phyloP scores from a whole-genome alignment of 2,888 invertebrate genomes.

The Sesia bembeciformis region DNA sequence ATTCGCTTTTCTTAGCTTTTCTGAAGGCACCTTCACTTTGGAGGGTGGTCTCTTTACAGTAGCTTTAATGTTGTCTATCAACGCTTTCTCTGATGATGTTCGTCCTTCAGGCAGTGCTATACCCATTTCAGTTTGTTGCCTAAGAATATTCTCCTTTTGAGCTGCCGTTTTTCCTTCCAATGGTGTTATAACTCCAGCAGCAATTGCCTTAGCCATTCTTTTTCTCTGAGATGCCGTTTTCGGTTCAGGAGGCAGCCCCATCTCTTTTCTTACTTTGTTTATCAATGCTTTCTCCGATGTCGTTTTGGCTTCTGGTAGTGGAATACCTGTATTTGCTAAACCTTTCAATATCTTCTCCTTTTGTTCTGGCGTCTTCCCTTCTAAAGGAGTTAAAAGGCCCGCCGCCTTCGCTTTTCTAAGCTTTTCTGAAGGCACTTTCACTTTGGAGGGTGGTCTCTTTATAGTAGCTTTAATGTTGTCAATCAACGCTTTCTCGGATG shows the following conservation, averaged over 20 bases:
- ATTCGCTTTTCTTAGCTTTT: slow-evolving; percentile 16
- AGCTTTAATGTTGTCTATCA: slow-evolving; percentile 11
- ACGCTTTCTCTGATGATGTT: slow-evolving; percentile 12
- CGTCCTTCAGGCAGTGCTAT: slow-evolving; percentile 12
- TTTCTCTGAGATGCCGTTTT: slow-evolving; percentile 15
- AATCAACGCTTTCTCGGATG: slow-evolving; percentile 17
- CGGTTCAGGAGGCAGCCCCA: slow-evolving; percentile 9
- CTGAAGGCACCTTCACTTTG: slow-evolving; percentile 10
- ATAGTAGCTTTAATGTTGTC: slow-evolving; percentile 12
- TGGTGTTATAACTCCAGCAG: slow-evolving; percentile 22
- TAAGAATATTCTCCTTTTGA: slow-evolving; percentile 16
- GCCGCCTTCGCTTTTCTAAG: slow-evolving; percentile 14
- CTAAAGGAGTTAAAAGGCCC: slow-evolving; percentile 14
- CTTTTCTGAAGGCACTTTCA: slow-evolving; percentile 12
- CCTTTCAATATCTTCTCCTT: slow-evolving; percentile 33
- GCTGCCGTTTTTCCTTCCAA: slow-evolving; percentile 23
- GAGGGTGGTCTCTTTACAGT: slow-evolving; percentile 9
- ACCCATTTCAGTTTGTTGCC: slow-evolving; percentile 13
- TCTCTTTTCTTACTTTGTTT: slow-evolving; percentile 5
- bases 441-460: not conserved
- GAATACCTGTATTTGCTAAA: slow-evolving; percentile 13
- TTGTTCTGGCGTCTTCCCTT: slow-evolving; percentile 19
- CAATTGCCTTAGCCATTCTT: slow-evolving; percentile 20
- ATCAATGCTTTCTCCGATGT: slow-evolving; percentile 19
- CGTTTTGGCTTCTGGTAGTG: slow-evolving; percentile 19